A percentile compares a stretch with the other conserved stretches of the same genome.
Conservation (phyloP, 1,140 invertebrate species). For the Meloidogyne floridensis region DNA sequence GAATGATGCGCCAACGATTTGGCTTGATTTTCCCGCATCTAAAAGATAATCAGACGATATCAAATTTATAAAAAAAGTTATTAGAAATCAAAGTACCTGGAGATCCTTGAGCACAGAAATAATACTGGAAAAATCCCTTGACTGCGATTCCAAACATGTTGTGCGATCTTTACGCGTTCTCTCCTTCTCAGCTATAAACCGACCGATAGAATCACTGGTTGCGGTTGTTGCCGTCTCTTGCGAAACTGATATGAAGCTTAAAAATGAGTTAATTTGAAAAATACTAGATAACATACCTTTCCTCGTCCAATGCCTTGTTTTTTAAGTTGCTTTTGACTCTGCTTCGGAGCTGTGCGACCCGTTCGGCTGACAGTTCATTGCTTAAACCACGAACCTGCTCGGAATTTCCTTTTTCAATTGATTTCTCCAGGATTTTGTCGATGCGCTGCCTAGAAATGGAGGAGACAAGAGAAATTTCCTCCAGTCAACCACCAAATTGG, state of each 20-base stretch:
- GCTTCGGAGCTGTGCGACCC: constrained; percentile 44
- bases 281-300: constrained; percentile 22
- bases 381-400: constrained; percentile 40
- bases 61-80: background rate
- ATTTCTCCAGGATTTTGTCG: constrained; percentile 40
- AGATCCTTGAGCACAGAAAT: constrained; percentile 36
- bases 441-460: constrained; percentile 41
- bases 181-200: constrained; percentile 43
- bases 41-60: background rate
- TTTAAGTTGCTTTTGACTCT: constrained; percentile 56
- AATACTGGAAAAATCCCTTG: constrained; percentile 37
- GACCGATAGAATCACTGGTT: constrained; percentile 39
- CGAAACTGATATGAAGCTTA: constrained; percentile 25
- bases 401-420: constrained; percentile 32
- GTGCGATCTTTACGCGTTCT: constrained; percentile 36
- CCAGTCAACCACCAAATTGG: constrained; percentile 8
- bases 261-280: background rate
- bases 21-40: constrained; percentile 33
- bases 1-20: constrained; percentile 4
- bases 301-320: constrained; percentile 39
- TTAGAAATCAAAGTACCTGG: constrained; percentile 16
- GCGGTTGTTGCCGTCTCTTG: constrained; percentile 33
- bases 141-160: constrained; percentile 42
- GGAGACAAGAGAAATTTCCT: constrained; percentile 3
- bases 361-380: constrained; percentile 49